Percentiles rank a stretch among this genome's conserved stretches.
phyloP scores from a whole-genome alignment of 2,888 invertebrate species.

The Liopterus haemorrhoidalis region DNA sequence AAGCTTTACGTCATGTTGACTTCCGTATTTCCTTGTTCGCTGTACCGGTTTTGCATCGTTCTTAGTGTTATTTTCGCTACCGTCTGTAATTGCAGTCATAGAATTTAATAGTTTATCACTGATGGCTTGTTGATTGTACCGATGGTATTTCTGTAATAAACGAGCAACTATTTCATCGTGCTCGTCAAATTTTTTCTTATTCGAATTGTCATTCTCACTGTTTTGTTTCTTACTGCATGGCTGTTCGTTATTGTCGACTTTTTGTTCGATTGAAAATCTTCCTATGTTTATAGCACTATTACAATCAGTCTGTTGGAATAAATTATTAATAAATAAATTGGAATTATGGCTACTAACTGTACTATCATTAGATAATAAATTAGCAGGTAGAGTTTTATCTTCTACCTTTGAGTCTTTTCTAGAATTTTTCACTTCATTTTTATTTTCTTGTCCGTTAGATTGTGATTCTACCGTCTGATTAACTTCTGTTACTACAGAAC shows the following conservation, averaged over 20 bases:
- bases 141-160: constrained; percentile 45
- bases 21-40: constrained; percentile 22
- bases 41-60: constrained; percentile 10
- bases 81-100: constrained; percentile 36
- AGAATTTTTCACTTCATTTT: constrained; percentile 16
- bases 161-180: constrained; percentile 45
- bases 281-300: constrained; percentile 26
- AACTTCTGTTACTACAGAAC: constrained; percentile 12
- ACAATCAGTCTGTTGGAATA: constrained; percentile 40
- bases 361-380: constrained; percentile 20
- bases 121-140: constrained; percentile 43
- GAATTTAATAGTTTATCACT: constrained; percentile 43
- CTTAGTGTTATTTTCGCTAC: constrained; percentile 16
- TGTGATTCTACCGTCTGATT: constrained; percentile 19
- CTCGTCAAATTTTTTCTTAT: constrained; percentile 38
- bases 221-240: constrained; percentile 17
- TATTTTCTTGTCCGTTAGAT: constrained; percentile 15
- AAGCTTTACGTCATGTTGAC: constrained; percentile 39
- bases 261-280: constrained; percentile 28
- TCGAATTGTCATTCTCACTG: constrained; percentile 12
- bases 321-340: constrained; percentile 45
- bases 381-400: constrained; percentile 22
- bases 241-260: constrained; percentile 22
- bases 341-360: constrained; percentile 35
- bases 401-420: constrained; percentile 23